phyloP scores from a whole-genome alignment of 1,140 invertebrate species.

The Bombus confusus region DNA sequence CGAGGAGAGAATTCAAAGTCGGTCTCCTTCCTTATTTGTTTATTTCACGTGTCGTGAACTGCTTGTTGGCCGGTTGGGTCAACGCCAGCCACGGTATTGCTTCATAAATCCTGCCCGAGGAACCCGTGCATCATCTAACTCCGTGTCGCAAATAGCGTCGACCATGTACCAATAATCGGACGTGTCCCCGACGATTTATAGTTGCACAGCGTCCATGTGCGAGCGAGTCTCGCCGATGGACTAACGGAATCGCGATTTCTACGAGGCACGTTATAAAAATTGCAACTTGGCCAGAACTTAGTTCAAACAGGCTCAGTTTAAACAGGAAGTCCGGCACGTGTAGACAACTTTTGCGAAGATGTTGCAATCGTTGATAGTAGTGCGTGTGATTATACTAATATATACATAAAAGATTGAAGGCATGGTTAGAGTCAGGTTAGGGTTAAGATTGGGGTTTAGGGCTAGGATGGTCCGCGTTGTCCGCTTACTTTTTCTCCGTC shows the following conservation, averaged over 20 bases:
- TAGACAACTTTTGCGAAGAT: too few relatives aligned
- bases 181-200: constrained; percentile 62
- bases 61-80: constrained; percentile 71
- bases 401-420: too few relatives aligned
- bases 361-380: too few relatives aligned
- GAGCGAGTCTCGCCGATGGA: background rate
- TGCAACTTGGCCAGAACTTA: background rate
- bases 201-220: background rate
- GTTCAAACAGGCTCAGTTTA: too few relatives aligned
- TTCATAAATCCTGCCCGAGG: constrained; percentile 77
- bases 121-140: constrained; percentile 74
- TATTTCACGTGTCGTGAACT: constrained; percentile 73
- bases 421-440: too few relatives aligned
- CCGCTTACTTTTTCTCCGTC: too few relatives aligned
- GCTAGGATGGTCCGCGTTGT: too few relatives aligned
- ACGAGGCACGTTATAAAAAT: background rate
- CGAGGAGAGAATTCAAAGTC: constrained; percentile 24
- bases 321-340: background rate
- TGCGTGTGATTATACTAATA: too few relatives aligned
- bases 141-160: constrained; percentile 73
- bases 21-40: constrained; percentile 60
- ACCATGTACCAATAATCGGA: constrained; percentile 70
- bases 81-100: constrained; percentile 77
- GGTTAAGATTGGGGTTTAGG: too few relatives aligned
- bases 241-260: background rate